Evolutionary conservation across 2,113 vertebrate genomes (phyloP).

Genomic region (Setophaga coronata): DNA sequence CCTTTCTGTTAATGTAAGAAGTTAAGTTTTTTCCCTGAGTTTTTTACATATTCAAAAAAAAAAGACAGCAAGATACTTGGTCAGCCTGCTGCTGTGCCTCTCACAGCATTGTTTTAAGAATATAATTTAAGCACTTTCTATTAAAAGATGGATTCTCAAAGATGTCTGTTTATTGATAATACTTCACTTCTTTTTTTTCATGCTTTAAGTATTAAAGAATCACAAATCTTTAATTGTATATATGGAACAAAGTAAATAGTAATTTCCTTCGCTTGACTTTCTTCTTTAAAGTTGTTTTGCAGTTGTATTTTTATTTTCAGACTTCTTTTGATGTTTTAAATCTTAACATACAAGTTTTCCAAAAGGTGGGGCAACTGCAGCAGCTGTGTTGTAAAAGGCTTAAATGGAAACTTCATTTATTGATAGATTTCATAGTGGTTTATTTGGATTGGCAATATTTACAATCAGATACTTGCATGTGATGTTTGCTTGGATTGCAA

Average conservation of each 20-base stretch:
- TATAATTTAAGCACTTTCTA: not conserved
- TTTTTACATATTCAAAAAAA: not conserved
- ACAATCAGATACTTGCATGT: not conserved
- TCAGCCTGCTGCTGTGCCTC: not conserved
- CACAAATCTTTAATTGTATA: not conserved
- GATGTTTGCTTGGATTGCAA: not conserved
- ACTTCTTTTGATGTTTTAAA: not conserved
- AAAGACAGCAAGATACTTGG: not conserved
- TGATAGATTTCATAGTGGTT: not conserved
- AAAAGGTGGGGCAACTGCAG: not conserved
- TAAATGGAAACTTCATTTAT: not conserved
- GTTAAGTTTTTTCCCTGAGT: not conserved
- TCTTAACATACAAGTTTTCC: not conserved
- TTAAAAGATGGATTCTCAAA: not conserved
- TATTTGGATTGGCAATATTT: not conserved
- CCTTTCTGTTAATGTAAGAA: not conserved
- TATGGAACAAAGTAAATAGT: not conserved
- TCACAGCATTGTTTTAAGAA: not conserved
- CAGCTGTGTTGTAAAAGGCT: not conserved
- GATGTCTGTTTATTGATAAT: not conserved
- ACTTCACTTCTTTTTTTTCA: not conserved
- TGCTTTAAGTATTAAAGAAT: not conserved
- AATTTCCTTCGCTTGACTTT: not conserved
- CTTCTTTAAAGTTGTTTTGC: not conserved
- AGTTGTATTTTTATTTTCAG: not conserved